phyloP scores from a whole-genome alignment of 2,797 vertebrate genomes.

The Eremophila alpestris region DNA sequence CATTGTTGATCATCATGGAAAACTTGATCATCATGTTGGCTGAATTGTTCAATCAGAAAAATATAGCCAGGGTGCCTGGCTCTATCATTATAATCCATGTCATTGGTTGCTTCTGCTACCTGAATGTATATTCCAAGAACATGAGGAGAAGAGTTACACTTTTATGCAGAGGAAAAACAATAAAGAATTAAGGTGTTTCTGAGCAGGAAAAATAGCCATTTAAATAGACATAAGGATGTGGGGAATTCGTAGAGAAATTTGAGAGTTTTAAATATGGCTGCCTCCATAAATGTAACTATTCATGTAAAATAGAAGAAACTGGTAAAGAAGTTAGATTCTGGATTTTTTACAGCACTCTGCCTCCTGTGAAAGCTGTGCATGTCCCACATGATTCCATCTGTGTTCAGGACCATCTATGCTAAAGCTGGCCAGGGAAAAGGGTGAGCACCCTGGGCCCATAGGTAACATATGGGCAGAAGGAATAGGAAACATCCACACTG shows the following conservation, averaged over 20 bases:
- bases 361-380: neutral
- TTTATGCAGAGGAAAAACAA: neutral
- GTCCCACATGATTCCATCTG: neutral
- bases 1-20: too few species aligned
- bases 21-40: too few species aligned
- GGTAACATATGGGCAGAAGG: neutral
- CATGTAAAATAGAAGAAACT: neutral
- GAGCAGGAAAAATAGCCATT: fast-evolving
- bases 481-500: neutral
- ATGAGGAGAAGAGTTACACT: neutral
- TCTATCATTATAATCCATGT: neutral
- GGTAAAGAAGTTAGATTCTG: neutral
- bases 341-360: neutral
- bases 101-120: neutral
- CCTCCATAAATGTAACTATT: neutral
- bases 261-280: neutral
- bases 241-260: neutral
- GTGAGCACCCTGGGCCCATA: neutral
- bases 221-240: neutral
- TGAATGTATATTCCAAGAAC: neutral
- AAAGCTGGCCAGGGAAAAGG: neutral
- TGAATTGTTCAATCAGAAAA: too few species aligned
- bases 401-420: neutral
- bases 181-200: neutral
- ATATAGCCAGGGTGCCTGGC: neutral